phyloP scores from a whole-genome alignment of 2,113 vertebrate genomes.

The Bujurquina vittata region DNA sequence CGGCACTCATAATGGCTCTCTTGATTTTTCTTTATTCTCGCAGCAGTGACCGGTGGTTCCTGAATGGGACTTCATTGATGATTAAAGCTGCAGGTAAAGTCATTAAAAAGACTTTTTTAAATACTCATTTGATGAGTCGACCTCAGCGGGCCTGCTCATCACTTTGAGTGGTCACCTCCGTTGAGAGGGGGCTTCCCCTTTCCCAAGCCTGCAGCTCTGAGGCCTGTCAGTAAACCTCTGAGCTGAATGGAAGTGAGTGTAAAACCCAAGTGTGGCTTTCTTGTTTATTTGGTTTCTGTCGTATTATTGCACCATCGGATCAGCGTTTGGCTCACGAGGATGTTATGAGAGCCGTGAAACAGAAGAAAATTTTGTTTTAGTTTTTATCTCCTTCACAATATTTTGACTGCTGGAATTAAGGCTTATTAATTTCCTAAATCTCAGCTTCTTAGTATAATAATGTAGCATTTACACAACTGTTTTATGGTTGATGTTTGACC shows the following conservation, averaged over 20 bases:
- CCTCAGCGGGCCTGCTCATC: not conserved
- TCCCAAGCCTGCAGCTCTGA: slow-evolving; percentile 54
- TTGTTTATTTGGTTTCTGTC: slow-evolving; percentile 72
- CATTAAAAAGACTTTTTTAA: not conserved
- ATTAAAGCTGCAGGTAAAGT: slow-evolving; percentile 14
- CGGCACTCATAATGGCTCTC: slow-evolving; percentile 68
- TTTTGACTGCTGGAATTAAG: slow-evolving; percentile 41
- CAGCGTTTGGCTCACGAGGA: slow-evolving; percentile 35
- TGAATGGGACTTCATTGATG: slow-evolving; percentile 3
- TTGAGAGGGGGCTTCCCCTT: slow-evolving; percentile 38
- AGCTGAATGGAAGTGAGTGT: slow-evolving; percentile 39
- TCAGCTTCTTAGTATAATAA: slow-evolving; percentile 13
- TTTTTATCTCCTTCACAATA: slow-evolving; percentile 41
- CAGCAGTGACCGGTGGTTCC: slow-evolving; percentile 24
- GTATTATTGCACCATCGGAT: slow-evolving; percentile 42
- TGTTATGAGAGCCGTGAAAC: slow-evolving; percentile 18
- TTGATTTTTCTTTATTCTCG: slow-evolving; percentile 66
- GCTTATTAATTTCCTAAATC: slow-evolving; percentile 22
- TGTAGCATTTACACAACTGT: slow-evolving; percentile 24
- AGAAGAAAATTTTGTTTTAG: not conserved
- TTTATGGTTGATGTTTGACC: slow-evolving; percentile 29
- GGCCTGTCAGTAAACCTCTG: slow-evolving; percentile 45
- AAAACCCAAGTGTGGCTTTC: slow-evolving; percentile 54
- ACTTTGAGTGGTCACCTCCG: too few relatives aligned
- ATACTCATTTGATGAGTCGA: not conserved